Conservation (phyloP, 2,113 vertebrate genomes). For the Atrichornis clamosus region DNA sequence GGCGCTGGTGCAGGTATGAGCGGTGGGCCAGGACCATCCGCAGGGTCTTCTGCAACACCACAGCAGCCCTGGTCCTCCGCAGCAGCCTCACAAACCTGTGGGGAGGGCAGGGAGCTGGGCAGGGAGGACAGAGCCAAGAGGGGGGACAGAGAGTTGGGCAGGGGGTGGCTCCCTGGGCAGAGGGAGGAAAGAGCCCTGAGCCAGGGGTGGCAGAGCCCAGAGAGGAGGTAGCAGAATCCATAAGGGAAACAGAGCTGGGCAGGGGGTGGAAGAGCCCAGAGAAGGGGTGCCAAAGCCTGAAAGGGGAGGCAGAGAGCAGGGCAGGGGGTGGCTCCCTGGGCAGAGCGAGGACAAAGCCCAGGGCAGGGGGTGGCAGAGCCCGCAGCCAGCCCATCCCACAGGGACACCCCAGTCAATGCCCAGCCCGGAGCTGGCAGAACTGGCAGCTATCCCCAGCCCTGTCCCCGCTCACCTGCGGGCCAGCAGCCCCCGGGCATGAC, state of each 20-base stretch:
- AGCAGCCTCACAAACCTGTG: slow-evolving; percentile 57
- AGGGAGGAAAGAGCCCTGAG: no score
- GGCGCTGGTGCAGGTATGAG: slow-evolving; percentile 42
- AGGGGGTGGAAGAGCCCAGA: not conserved
- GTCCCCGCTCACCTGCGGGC: not conserved
- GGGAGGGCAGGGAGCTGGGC: not conserved
- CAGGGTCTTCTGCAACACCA: slow-evolving; percentile 74
- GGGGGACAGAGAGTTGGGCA: no score
- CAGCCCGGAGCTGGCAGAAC: not conserved
- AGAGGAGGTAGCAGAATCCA: not conserved
- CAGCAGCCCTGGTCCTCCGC: slow-evolving; percentile 62
- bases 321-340: no score
- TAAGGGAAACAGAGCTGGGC: not conserved
- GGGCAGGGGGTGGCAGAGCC: not conserved
- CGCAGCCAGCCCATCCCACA: not conserved
- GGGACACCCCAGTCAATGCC: not conserved
- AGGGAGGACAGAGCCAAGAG: no score
- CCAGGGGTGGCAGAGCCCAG: not conserved
- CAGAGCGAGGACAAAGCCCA: no score
- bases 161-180: no score
- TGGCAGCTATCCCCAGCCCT: not conserved
- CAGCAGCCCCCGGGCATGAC: not conserved
- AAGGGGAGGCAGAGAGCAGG: not conserved
- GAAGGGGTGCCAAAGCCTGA: no score
- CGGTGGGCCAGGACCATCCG: slow-evolving; percentile 66